Conservation (phyloP, 2,113 vertebrate species). For the Zapornia atra region DNA sequence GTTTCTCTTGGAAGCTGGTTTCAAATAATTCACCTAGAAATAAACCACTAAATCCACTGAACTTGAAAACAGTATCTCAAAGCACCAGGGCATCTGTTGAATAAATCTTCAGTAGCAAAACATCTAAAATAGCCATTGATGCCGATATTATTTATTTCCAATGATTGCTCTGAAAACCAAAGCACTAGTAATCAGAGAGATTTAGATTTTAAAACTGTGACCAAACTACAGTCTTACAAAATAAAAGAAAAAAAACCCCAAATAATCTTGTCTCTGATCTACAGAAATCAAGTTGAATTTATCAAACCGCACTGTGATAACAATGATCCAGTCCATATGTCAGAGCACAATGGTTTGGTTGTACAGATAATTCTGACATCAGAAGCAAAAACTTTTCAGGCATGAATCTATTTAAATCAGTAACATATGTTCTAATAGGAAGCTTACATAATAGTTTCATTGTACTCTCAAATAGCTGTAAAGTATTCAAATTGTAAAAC, state of each 20-base stretch:
- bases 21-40: background rate
- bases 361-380: constrained; percentile 36
- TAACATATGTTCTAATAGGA: constrained; percentile 43
- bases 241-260: background rate
- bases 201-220: background rate
- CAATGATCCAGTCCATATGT: background rate
- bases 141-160: background rate
- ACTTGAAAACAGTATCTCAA: background rate
- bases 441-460: constrained; percentile 35
- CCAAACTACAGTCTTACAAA: background rate
- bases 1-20: background rate
- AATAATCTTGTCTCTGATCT: background rate
- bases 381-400: constrained; percentile 36
- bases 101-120: background rate
- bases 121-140: background rate
- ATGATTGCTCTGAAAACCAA: background rate
- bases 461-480: constrained; percentile 38
- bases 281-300: background rate
- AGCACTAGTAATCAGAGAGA: background rate
- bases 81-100: background rate
- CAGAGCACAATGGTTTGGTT: constrained; percentile 12
- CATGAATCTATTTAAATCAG: constrained; percentile 33
- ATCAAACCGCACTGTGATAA: background rate
- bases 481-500: background rate
- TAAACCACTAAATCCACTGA: background rate